These are phyloP conservation scores for Salvelinus sp. DNA, from an alignment of 2,113 vertebrate genomes.

Conservation along the genomic window DNA sequence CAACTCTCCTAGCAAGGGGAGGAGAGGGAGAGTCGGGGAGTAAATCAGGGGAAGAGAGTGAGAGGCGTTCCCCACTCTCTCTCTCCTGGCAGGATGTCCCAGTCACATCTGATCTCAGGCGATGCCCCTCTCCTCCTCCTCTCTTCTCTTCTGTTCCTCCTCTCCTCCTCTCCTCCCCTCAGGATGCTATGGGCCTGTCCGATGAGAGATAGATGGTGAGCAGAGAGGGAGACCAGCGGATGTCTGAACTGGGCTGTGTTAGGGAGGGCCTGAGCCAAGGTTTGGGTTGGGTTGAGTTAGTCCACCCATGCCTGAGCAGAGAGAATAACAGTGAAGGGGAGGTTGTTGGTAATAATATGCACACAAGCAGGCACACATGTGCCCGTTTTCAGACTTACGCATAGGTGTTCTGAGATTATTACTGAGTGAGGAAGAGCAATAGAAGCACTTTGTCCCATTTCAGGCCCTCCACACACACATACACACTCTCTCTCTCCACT, in stretches of 20 bases:
- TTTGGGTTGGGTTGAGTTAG: not conserved
- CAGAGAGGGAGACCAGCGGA: constrained; percentile 53
- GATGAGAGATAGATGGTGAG: too few species aligned
- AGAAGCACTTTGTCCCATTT: not conserved
- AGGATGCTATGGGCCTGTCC: constrained; percentile 42
- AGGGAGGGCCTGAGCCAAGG: not conserved
- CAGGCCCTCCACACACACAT: not conserved
- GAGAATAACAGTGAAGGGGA: not conserved
- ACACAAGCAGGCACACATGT: too few species aligned
- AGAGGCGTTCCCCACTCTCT: constrained; percentile 14
- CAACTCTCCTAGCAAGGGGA: constrained; percentile 11
- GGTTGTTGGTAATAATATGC: not conserved
- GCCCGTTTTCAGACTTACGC: too few species aligned
- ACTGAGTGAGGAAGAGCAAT: too few species aligned
- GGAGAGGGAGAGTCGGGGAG: not conserved
- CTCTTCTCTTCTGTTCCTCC: not conserved
- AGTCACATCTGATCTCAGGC: constrained; percentile 44
- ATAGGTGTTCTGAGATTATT: too few species aligned
- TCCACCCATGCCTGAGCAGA: not conserved
- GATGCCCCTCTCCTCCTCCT: not conserved
- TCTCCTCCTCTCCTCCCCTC: not conserved
- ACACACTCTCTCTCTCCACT: not conserved
- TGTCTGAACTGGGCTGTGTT: not conserved
- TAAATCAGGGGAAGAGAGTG: constrained; percentile 7
- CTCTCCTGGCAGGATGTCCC: not conserved